Conservation (phyloP, 2,113 vertebrate species). For the Crotophaga sulcirostris region DNA sequence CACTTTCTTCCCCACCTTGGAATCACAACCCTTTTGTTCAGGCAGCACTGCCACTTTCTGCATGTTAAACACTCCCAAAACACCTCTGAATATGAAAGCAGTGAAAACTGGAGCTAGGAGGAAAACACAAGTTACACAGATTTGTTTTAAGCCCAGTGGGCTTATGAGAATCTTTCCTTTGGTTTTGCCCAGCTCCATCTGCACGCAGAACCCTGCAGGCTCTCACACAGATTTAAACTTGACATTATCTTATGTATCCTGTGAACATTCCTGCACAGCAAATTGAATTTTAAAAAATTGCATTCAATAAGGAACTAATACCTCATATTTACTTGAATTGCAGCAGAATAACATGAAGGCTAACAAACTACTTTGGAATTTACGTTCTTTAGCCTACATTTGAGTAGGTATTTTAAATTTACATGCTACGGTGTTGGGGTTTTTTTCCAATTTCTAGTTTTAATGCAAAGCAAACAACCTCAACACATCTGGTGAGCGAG, state of each 20-base stretch:
- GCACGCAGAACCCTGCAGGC: constrained; percentile 1
- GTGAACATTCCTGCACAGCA: constrained; percentile 14
- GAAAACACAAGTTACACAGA: constrained; percentile 54
- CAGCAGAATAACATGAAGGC: not conserved
- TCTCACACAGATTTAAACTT: not conserved
- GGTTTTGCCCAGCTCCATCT: constrained; percentile 21
- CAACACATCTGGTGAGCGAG: not conserved
- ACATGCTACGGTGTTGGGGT: not conserved
- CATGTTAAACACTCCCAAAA: not conserved
- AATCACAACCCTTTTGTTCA: not conserved
- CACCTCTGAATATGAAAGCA: not conserved
- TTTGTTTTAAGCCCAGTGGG: constrained; percentile 28
- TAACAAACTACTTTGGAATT: not conserved
- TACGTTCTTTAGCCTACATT: not conserved
- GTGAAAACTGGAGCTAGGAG: constrained; percentile 5
- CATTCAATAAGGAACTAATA: not conserved
- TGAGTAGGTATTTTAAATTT: not conserved
- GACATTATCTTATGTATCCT: not conserved
- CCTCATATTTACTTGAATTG: constrained; percentile 3
- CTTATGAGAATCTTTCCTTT: constrained; percentile 7
- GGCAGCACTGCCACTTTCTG: not conserved
- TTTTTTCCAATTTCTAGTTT: not conserved
- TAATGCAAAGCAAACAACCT: not conserved
- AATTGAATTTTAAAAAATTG: not conserved
- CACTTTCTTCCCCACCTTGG: not conserved